Conservation (phyloP, 2,113 vertebrate species). For the Oenanthe oenanthe region DNA sequence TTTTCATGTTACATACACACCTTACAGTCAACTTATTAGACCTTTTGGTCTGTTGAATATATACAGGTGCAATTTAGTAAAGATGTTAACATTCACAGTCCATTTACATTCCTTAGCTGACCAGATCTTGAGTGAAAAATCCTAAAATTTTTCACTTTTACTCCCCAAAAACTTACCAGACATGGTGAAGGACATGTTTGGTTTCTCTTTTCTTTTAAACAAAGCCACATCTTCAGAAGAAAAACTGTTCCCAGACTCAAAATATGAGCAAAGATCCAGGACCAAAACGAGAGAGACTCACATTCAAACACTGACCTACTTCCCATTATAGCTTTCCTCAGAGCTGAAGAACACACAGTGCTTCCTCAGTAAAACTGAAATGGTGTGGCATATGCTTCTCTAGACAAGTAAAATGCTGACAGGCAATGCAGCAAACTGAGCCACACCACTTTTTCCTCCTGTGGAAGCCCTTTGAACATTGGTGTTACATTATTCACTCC, state of each 20-base stretch:
- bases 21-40: not conserved
- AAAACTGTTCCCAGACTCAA: not conserved
- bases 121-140: not conserved
- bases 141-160: not conserved
- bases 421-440: constrained; percentile 38
- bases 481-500: constrained; percentile 19
- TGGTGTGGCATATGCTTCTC: constrained; percentile 50
- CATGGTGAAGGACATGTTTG: not conserved
- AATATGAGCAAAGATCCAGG: constrained; percentile 32
- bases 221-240: not conserved
- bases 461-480: constrained; percentile 30
- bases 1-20: not conserved
- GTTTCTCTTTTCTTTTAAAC: constrained; percentile 1
- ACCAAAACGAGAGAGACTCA: not conserved
- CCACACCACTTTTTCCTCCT: constrained; percentile 4
- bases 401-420: constrained; percentile 47
- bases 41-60: not conserved
- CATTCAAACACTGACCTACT: constrained; percentile 54
- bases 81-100: not conserved
- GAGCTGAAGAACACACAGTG: constrained; percentile 18
- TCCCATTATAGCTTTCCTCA: constrained; percentile 47
- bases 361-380: constrained; percentile 24
- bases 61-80: not conserved
- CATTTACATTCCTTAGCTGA: not conserved
- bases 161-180: not conserved